Evolutionary conservation across 2,888 invertebrate genomes (phyloP), one percentile per base, ranked within the genome.

Genomic region (Lithophane ornitopus): DNA sequence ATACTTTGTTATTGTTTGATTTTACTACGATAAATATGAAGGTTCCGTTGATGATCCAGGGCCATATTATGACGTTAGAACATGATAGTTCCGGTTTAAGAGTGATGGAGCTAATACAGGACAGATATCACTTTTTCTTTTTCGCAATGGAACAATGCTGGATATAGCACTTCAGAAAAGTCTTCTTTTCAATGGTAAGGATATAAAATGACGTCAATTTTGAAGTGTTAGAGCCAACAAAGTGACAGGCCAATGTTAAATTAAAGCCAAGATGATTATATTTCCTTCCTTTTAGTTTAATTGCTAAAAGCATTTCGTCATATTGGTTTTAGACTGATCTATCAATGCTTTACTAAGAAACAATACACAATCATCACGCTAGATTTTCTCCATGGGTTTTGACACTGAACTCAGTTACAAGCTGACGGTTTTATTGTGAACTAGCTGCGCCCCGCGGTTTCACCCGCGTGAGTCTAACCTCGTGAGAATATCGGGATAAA

Each of bases 1-100:
- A 63, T 34, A 28, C 19, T 72, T 69, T 34, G 28, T 8, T 4
- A 69, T 69, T 70, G 72, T 69, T 44, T 52, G 19, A 22, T 49
- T 70, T 54, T 54, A 28, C 6, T n/a, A 46, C 6, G 3, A 59
- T 61, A 58, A 70, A 19, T 7, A 66, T 39, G 26, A 22, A 52
- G 39, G 52, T 22, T 52, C 70, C 66, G 52, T 28, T 65, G 49
- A 52, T 49, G 49, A 6, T 52, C 22, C 4, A 12, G n/a, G 54
- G 54, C n/a, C 54, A 6, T 12, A 4, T 12, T 54, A 54, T 54
- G 54, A 54, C 54, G 54, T 56, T 2, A 54, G n/a, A 11, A 54
- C 54, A 54, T 54, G n/a, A 54, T n/a, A n/a, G 54, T 54, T 54
- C 54, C 12, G 12, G 54, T 56, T 1, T 56, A 14, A 26, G n/a